Conservation (phyloP, 2,888 invertebrate species). For the Acronicta leporina region DNA sequence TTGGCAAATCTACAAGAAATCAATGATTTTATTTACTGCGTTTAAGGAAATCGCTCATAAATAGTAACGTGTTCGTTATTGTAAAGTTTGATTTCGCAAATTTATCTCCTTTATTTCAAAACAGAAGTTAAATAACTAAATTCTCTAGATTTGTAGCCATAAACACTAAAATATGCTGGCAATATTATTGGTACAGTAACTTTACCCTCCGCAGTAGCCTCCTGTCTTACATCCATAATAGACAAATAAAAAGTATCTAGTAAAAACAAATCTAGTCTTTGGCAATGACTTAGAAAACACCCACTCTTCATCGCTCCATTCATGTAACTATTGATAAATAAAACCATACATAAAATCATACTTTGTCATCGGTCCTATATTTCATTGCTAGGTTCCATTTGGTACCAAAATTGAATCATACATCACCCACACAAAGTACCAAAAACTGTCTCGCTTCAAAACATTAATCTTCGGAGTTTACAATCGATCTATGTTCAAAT, state of each 20-base stretch:
- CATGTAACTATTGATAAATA: constrained; percentile 6
- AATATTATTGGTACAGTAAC: too few relatives aligned
- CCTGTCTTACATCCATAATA: too few relatives aligned
- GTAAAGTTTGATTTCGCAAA: constrained; percentile 15
- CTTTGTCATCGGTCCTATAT: constrained; percentile 21
- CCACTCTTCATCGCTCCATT: background rate
- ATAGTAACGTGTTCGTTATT: constrained; percentile 7
- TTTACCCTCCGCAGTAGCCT: too few relatives aligned
- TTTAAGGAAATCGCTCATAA: constrained; percentile 19
- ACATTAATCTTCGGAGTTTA: constrained; percentile 57
- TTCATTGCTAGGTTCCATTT: constrained; percentile 32
- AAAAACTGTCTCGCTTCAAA: constrained; percentile 49
- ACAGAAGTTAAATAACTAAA: too few relatives aligned
- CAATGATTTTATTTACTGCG: constrained; percentile 9
- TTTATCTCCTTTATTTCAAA: constrained; percentile 18
- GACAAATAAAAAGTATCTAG: too few relatives aligned
- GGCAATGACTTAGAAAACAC: background rate
- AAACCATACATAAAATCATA: constrained; percentile 27
- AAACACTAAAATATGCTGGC: too few relatives aligned
- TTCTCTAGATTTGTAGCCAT: too few relatives aligned
- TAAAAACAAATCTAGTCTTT: too few relatives aligned
- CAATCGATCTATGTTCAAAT: constrained; percentile 54
- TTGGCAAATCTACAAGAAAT: constrained; percentile 11
- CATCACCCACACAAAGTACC: constrained; percentile 41
- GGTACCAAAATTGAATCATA: constrained; percentile 42